These are phyloP conservation scores for Criorhina ranunculi DNA, from an alignment of 2,888 invertebrate genomes.

Conservation along the genomic window DNA sequence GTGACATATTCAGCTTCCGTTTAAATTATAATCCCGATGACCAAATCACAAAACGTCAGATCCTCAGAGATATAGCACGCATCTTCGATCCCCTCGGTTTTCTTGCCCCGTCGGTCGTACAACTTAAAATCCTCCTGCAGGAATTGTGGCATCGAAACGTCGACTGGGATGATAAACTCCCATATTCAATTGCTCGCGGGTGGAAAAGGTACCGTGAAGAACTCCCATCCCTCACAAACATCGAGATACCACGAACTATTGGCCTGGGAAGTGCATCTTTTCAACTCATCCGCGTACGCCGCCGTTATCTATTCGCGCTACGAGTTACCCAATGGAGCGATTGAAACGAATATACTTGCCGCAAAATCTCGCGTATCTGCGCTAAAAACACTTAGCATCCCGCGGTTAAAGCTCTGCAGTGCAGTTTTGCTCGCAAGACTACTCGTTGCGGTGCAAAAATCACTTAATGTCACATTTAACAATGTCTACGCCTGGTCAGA, in stretches of 20 bases:
- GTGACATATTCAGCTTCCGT: not conserved
- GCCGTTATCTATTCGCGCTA: constrained; percentile 36
- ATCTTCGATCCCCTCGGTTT: constrained; percentile 28
- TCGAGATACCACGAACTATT: not conserved
- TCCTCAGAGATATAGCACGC: constrained; percentile 13
- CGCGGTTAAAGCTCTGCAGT: constrained; percentile 6
- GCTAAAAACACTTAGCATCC: constrained; percentile 22
- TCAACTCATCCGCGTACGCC: constrained; percentile 29
- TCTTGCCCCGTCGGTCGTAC: constrained; percentile 12
- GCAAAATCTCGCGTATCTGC: constrained; percentile 41
- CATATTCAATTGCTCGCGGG: constrained; percentile 41
- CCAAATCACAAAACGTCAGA: constrained; percentile 5
- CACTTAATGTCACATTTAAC: not conserved
- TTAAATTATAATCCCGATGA: constrained; percentile 12
- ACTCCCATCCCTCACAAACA: constrained; percentile 6
- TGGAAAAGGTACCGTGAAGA: constrained; percentile 51
- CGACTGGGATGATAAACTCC: constrained; percentile 16
- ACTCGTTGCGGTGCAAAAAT: not conserved
- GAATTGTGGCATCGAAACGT: constrained; percentile 25
- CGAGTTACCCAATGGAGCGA: constrained; percentile 13
- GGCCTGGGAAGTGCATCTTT: not conserved
- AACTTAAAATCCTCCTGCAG: constrained; percentile 31
- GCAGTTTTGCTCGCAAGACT: constrained; percentile 6
- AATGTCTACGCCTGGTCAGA: constrained; percentile 75
- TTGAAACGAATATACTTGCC: constrained; percentile 30